These are phyloP conservation scores for Ursus arctos DNA, from an alignment of 2,113 vertebrate species.

Conservation along the genomic window DNA sequence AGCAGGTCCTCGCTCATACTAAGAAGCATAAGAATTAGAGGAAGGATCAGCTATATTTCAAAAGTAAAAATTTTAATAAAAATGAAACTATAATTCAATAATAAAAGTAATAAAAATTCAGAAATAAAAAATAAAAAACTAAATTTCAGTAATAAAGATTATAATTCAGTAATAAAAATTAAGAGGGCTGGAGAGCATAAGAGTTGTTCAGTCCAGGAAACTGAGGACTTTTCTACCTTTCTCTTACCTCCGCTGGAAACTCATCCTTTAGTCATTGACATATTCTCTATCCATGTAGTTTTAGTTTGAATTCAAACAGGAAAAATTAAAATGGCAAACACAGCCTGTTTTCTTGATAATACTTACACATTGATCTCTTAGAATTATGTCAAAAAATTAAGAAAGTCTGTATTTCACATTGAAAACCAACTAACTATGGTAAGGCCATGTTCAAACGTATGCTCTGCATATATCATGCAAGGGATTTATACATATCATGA, in stretches of 20 bases:
- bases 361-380: background rate
- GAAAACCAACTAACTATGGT: background rate
- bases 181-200: background rate
- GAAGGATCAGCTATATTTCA: background rate
- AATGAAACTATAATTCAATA: background rate
- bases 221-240: background rate
- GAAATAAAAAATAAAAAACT: background rate
- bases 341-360: slow-evolving; percentile 44
- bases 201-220: background rate
- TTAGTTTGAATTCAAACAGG: slow-evolving; percentile 44
- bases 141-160: background rate
- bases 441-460: slow-evolving; percentile 39
- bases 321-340: slow-evolving; percentile 33
- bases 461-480: background rate
- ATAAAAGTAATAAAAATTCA: background rate
- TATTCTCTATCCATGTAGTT: slow-evolving; percentile 16
- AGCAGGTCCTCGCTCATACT: background rate
- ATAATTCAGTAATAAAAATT: background rate
- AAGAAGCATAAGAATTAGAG: background rate
- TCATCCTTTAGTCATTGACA: slow-evolving; percentile 34
- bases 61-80: background rate
- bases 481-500: background rate
- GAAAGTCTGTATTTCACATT: slow-evolving; percentile 43
- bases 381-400: slow-evolving; percentile 46
- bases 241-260: background rate